Percentiles rank a stretch among this genome's conserved stretches.
phyloP scores from a whole-genome alignment of 1,140 invertebrate species.

The Drosophila guanche region DNA sequence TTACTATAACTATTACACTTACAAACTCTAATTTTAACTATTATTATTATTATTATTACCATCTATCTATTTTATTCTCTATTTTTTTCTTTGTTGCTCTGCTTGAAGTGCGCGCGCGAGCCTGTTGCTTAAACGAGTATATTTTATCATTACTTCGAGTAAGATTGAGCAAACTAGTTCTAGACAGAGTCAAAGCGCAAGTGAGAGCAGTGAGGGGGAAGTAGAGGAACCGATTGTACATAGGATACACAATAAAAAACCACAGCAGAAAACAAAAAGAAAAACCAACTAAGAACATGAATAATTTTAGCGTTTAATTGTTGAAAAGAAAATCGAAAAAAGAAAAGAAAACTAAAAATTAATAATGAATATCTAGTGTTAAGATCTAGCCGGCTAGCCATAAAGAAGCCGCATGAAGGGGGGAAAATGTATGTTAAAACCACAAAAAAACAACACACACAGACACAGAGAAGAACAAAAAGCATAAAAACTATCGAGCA shows the following conservation, averaged over 20 bases:
- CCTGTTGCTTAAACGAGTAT: conserved; percentile 17
- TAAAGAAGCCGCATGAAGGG: too few relatives aligned
- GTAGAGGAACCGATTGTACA: too few relatives aligned
- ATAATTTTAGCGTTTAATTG: background rate
- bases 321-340: conserved; percentile 4
- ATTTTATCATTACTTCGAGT: conserved; percentile 3
- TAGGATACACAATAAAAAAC: too few relatives aligned
- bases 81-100: conserved; percentile 3
- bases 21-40: background rate
- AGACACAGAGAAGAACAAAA: conserved; percentile 3
- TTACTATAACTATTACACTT: conserved; percentile 19
- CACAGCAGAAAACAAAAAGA: too few relatives aligned
- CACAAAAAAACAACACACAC: conserved; percentile 23
- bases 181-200: too few relatives aligned
- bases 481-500: conserved; percentile 21
- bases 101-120: background rate
- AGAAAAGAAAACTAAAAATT: conserved; percentile 9
- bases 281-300: conserved; percentile 32
- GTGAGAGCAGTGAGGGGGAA: too few relatives aligned
- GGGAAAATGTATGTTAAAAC: conserved; percentile 10
- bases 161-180: too few relatives aligned
- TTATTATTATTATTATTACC: conserved; percentile 25
- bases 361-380: background rate
- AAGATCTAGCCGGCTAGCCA: too few relatives aligned
- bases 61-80: conserved; percentile 17